phyloP scores from a whole-genome alignment of 1,140 invertebrate genomes.

The Atta cephalotes region DNA sequence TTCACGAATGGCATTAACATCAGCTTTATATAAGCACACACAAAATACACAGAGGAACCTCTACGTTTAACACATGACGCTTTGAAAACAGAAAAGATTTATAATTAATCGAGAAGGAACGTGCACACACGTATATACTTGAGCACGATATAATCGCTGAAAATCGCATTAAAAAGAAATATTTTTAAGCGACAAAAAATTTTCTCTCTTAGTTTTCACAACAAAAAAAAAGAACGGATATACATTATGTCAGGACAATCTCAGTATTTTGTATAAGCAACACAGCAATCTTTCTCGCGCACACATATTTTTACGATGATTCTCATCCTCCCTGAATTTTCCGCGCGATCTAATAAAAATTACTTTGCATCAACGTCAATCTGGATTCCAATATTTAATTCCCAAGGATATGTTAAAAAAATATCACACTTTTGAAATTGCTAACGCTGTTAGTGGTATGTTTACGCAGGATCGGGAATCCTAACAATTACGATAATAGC shows the following conservation, averaged over 20 bases:
- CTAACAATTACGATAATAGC: constrained; percentile 71
- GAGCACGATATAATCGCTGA: constrained; percentile 69
- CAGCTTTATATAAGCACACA: constrained; percentile 60
- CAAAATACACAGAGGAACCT: constrained; percentile 40
- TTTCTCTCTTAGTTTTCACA: neutral
- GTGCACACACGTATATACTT: constrained; percentile 14
- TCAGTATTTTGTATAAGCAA: constrained; percentile 5
- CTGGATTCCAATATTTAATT: constrained; percentile 54
- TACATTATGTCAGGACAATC: constrained; percentile 36
- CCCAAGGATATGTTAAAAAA: constrained; percentile 74
- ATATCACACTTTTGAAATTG: constrained; percentile 73
- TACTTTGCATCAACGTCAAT: constrained; percentile 49
- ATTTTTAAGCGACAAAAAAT: constrained; percentile 48
- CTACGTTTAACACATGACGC: constrained; percentile 18
- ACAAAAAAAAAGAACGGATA: neutral
- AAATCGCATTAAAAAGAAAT: constrained; percentile 57
- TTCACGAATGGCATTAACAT: constrained; percentile 17
- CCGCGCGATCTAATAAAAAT: constrained; percentile 41
- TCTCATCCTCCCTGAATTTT: constrained; percentile 59
- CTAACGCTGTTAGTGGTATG: constrained; percentile 61
- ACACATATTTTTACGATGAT: constrained; percentile 15
- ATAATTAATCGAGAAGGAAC: constrained; percentile 52
- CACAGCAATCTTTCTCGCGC: neutral
- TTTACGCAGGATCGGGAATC: constrained; percentile 53
- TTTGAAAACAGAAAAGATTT: constrained; percentile 18